Evolutionary conservation across 1,140 invertebrate species (phyloP).

Genomic region (Potamilus streckersoni): DNA sequence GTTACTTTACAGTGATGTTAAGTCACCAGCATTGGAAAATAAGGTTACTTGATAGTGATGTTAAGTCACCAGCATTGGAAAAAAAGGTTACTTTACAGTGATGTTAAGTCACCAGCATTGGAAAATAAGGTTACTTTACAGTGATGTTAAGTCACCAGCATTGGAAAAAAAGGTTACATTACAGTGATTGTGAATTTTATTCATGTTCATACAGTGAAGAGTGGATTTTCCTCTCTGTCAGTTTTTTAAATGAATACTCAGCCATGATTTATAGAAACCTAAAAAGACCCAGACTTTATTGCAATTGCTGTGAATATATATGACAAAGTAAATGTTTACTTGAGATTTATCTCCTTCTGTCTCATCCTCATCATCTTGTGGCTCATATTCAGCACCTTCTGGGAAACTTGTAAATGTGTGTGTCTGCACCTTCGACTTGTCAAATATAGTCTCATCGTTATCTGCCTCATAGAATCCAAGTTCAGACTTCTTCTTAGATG

Average conservation of each 20-base stretch:
- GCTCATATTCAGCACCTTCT: slow-evolving; percentile 50
- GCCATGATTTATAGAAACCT: background rate
- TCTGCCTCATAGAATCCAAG: slow-evolving; percentile 23
- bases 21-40: background rate
- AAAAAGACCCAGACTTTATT: background rate
- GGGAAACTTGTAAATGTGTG: slow-evolving; percentile 65
- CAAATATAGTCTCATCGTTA: slow-evolving; percentile 21
- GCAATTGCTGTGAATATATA: background rate
- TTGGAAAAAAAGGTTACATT: background rate
- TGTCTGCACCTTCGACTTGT: slow-evolving; percentile 41
- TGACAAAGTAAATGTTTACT: slow-evolving; percentile 30
- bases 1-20: too few relatives aligned
- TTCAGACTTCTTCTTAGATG: slow-evolving; percentile 1
- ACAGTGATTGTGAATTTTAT: background rate
- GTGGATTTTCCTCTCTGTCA: background rate
- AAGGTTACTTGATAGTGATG: too few relatives aligned
- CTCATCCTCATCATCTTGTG: slow-evolving; percentile 47
- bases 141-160: too few relatives aligned
- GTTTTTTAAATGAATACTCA: background rate
- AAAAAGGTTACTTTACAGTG: too few relatives aligned
- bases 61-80: background rate
- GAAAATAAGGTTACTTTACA: too few relatives aligned
- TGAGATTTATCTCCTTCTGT: slow-evolving; percentile 50
- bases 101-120: background rate
- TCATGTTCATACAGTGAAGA: background rate